Evolutionary conservation across 2,113 vertebrate genomes (phyloP).

Genomic region (Callipepla californica): DNA sequence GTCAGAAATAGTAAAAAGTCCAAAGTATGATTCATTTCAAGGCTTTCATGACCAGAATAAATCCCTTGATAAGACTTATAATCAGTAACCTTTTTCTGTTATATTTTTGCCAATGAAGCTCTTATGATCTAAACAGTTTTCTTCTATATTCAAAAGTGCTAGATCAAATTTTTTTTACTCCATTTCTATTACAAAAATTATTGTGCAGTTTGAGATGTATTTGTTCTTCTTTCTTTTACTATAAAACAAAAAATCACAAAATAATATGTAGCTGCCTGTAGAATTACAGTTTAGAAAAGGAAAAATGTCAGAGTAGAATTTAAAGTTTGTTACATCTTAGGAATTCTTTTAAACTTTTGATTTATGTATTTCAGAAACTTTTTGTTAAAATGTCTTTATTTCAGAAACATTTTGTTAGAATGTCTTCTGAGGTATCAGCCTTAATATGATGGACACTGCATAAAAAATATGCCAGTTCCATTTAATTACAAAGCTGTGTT

Average conservation of each 20-base stretch:
- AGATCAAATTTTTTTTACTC: neutral
- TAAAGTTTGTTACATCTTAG: neutral
- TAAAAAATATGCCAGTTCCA: neutral
- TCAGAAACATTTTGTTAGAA: neutral
- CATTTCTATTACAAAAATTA: neutral
- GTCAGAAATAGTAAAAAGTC: neutral
- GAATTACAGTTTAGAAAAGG: neutral
- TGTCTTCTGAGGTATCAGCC: neutral
- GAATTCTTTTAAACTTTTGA: neutral
- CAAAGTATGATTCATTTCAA: neutral
- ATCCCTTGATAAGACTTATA: neutral
- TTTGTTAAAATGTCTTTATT: neutral
- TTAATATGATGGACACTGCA: neutral
- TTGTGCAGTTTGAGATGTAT: neutral
- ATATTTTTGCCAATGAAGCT: neutral
- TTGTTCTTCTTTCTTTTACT: neutral
- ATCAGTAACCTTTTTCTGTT: neutral
- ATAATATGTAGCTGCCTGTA: neutral
- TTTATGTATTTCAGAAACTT: neutral
- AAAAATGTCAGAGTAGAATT: neutral
- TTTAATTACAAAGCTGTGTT: neutral
- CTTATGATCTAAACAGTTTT: neutral
- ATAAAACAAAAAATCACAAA: neutral
- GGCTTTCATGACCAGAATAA: neutral
- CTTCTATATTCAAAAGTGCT: neutral